These are phyloP conservation scores for Cecropterus lyciades DNA, from an alignment of 1,140 invertebrate species.

Conservation along the genomic window DNA sequence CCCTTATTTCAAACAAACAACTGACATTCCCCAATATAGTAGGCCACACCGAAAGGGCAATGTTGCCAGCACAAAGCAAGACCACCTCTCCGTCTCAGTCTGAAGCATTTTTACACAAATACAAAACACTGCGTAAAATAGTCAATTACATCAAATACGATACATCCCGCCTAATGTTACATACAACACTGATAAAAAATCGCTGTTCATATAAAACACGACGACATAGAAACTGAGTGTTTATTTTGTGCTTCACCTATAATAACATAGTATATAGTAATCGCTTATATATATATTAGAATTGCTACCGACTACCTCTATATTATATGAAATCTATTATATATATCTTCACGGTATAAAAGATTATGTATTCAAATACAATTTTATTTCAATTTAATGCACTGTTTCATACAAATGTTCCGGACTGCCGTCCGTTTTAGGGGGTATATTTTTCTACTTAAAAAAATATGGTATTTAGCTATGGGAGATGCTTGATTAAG, in stretches of 20 bases:
- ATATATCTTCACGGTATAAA: conserved; percentile 52
- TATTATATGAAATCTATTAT: conserved; percentile 54
- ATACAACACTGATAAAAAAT: conserved; percentile 73
- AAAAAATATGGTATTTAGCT: conserved; percentile 30
- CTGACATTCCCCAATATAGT: background rate
- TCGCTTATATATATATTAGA: conserved; percentile 39
- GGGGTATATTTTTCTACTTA: conserved; percentile 20
- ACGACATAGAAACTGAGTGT: conserved; percentile 58
- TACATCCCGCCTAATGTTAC: conserved; percentile 54
- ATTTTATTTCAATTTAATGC: conserved; percentile 28
- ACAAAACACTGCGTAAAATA: conserved; percentile 68
- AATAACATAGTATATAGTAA: conserved; percentile 43
- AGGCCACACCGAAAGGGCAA: background rate
- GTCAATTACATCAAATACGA: conserved; percentile 50
- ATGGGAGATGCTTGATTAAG: conserved; percentile 13
- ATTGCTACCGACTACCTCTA: conserved; percentile 35
- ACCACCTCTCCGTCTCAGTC: conserved; percentile 49
- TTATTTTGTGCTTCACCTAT: conserved; percentile 67
- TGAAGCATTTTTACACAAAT: conserved; percentile 62
- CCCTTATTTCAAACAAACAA: background rate
- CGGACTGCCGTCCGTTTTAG: conserved; percentile 4
- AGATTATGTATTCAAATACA: conserved; percentile 43
- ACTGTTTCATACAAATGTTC: conserved; percentile 39
- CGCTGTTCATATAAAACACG: conserved; percentile 64
- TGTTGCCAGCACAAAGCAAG: conserved; percentile 48